Evolutionary conservation across 2,113 vertebrate species (phyloP), one percentile per base, ranked within the genome.

Genomic region (Microtus montanus): DNA sequence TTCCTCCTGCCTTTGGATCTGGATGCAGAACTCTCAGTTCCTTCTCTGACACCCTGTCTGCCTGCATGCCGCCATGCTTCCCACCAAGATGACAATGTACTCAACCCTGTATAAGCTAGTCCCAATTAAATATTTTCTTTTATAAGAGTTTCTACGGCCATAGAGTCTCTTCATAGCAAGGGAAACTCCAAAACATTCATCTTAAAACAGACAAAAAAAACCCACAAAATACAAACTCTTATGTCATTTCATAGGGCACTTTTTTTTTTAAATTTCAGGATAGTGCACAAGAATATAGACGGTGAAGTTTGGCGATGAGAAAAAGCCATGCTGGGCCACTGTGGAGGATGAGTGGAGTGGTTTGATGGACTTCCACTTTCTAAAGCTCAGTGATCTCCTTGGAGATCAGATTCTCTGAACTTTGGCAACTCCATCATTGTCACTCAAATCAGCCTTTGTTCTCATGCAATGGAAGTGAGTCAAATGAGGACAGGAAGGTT

Each of bases 331-430:
- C 11, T 68, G 63, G 52, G 7, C 12, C 17, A 0, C 12, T 28
- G 1, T 4, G 38, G 5, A 7, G 28, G 33, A 10, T 24, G 3
- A 6, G 49, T 2, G 20, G 1, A 73, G 20, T 5, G 8, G 24
- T 30, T 33, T 8, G 13, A 12, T 28, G 38, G 89, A 41, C 13
- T 88, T 93, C 70, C 47, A 15, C 28, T 89, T 61, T 54, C 26
- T 52, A 22, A 1, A 77, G 41, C 15, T 92, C 78, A 49, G 78
- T 38, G 2, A 17, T 52, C 86, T 93, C 86, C 41, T 33, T 61
- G 63, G 86, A 92, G 7, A 77, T 33, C 44, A 73, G 58, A 61
- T 28, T 41, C 68, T 83, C 38, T 35, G 35, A 49, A 78, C n/a
- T 64, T 83, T 70, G n/a, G 70, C 11, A 44, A 12, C 47, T 92